Evolutionary conservation across 2,113 vertebrate species (phyloP).

Genomic region (Dipodomys spectabilis): DNA sequence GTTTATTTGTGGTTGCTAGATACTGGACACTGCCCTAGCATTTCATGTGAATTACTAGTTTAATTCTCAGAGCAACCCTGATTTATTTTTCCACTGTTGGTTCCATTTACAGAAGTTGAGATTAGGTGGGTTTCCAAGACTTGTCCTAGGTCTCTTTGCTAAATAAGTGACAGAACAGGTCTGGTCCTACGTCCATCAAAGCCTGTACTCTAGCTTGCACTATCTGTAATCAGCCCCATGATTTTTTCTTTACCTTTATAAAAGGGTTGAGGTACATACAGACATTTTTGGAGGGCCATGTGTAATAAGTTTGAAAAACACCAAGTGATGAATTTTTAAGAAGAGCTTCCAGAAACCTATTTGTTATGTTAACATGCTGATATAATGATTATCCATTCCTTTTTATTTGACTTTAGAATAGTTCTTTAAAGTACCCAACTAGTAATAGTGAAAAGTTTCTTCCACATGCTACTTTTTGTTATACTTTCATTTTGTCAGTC

Average conservation of each 20-base stretch:
- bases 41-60: background rate
- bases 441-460: background rate
- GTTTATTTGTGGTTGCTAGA: background rate
- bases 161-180: background rate
- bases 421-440: background rate
- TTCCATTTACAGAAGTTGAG: background rate
- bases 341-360: background rate
- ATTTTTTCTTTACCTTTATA: background rate
- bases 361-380: background rate
- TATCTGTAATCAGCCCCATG: background rate
- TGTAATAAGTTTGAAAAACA: conserved; percentile 12
- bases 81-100: background rate
- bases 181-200: background rate
- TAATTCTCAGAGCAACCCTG: background rate
- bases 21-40: background rate
- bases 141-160: background rate
- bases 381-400: background rate
- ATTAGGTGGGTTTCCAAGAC: background rate
- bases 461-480: background rate
- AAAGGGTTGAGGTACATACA: background rate
- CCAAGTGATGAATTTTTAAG: background rate
- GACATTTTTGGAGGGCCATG: background rate
- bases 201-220: background rate
- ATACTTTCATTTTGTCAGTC: background rate
- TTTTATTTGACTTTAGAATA: conserved; percentile 33